Evolutionary conservation across 2,113 vertebrate species (phyloP).

Genomic region (Upupa epops): DNA sequence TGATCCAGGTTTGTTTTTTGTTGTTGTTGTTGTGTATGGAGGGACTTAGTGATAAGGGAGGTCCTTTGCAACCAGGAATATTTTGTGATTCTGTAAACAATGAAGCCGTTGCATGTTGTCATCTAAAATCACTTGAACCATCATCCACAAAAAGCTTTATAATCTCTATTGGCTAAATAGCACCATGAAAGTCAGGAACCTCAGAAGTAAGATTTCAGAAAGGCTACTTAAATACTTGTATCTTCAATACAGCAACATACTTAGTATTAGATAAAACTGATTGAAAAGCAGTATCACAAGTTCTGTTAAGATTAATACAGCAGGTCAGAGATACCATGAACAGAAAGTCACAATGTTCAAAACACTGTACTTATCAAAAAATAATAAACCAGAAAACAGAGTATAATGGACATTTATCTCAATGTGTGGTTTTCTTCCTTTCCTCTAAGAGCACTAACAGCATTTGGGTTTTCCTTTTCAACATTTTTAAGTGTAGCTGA

Average conservation of each 20-base stretch:
- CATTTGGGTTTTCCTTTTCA: slow-evolving; percentile 32
- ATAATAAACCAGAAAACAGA: neutral
- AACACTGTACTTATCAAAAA: neutral
- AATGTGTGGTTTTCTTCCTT: slow-evolving; percentile 35
- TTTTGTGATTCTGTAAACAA: neutral
- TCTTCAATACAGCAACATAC: neutral
- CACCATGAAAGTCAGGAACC: neutral
- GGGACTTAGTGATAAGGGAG: no score
- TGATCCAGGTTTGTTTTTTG: no score
- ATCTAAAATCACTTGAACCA: neutral
- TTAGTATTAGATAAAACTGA: neutral
- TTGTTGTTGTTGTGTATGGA: no score
- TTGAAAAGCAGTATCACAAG: neutral
- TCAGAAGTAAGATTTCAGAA: neutral
- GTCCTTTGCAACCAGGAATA: no score
- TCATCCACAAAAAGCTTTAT: neutral
- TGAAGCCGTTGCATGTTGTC: neutral
- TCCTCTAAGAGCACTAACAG: neutral
- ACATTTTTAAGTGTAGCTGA: slow-evolving; percentile 35
- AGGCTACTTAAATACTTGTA: neutral
- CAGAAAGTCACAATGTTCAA: neutral
- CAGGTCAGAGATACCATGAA: neutral
- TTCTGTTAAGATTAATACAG: neutral
- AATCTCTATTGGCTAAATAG: neutral
- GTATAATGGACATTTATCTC: slow-evolving; percentile 55